These are phyloP conservation scores for Melikaiella ostensackeni DNA, from an alignment of 2,888 invertebrate species.

Conservation along the genomic window DNA sequence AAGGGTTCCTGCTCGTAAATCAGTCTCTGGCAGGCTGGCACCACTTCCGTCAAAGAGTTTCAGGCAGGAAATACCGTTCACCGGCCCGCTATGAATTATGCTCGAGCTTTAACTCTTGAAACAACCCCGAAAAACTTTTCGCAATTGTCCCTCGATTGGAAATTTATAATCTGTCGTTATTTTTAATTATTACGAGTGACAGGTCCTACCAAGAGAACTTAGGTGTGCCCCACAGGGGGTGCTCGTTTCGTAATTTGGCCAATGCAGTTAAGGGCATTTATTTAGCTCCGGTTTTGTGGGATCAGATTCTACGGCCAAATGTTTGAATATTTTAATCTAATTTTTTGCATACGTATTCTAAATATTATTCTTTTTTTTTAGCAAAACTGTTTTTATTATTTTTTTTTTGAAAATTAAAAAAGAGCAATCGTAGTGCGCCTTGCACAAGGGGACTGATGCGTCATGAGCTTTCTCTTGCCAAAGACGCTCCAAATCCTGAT, in stretches of 20 bases:
- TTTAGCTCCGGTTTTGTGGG: too few relatives aligned
- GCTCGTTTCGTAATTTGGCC: not conserved
- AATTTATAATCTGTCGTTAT: conserved; percentile 17
- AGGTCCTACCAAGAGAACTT: not conserved
- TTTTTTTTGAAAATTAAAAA: too few relatives aligned
- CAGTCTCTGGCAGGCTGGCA: conserved; percentile 54
- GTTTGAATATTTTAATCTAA: too few relatives aligned
- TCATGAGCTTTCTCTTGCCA: too few relatives aligned
- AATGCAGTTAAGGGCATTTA: too few relatives aligned
- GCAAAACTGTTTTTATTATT: too few relatives aligned
- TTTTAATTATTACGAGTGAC: not conserved
- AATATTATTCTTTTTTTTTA: too few relatives aligned
- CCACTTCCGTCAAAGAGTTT: conserved; percentile 56
- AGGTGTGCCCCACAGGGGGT: not conserved
- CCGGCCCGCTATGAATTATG: conserved; percentile 28
- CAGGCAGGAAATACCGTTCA: conserved; percentile 50
- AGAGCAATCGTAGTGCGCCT: too few relatives aligned
- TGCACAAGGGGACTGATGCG: too few relatives aligned
- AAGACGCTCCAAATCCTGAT: too few relatives aligned
- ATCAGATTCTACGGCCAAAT: too few relatives aligned
- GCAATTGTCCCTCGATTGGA: conserved; percentile 3
- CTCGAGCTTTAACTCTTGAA: conserved; percentile 1
- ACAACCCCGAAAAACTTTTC: conserved; percentile 10
- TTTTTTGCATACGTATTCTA: too few relatives aligned
- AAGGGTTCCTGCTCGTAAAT: conserved; percentile 70